Percentiles rank a stretch among this genome's conserved stretches.
These are phyloP conservation scores for Carduelis carduelis DNA, from an alignment of 2,797 vertebrate species.

Conservation along the genomic window DNA sequence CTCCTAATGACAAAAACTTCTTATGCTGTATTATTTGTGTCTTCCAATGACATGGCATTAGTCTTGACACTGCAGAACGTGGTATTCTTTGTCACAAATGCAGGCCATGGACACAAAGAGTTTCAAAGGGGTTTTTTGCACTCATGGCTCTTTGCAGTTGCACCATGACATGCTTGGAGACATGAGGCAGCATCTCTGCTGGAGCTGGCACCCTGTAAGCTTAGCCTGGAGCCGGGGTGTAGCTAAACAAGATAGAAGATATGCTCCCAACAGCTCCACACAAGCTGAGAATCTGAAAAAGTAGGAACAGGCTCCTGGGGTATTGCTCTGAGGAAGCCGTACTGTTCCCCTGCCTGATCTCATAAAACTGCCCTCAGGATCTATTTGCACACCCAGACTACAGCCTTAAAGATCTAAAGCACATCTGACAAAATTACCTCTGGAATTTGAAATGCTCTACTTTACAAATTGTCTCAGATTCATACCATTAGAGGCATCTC, in stretches of 20 bases:
- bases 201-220: not conserved
- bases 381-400: not conserved
- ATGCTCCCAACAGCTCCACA: not conserved
- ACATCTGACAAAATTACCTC: not conserved
- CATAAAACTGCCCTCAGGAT: not conserved
- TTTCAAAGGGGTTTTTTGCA: not conserved
- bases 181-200: not conserved
- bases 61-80: not conserved
- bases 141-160: not conserved
- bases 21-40: not conserved
- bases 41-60: not conserved
- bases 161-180: not conserved
- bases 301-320: accelerated
- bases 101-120: not conserved
- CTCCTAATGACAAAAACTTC: not conserved
- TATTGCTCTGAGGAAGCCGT: not conserved
- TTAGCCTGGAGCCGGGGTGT: not conserved
- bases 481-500: not conserved
- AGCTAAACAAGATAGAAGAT: not conserved
- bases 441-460: not conserved
- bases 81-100: not conserved
- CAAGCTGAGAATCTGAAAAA: not conserved
- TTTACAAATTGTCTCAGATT: not conserved
- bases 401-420: not conserved
- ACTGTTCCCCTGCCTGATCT: not conserved